Evolutionary conservation across 2,888 invertebrate species (phyloP).

Genomic region (Cremastobaeus sp.): DNA sequence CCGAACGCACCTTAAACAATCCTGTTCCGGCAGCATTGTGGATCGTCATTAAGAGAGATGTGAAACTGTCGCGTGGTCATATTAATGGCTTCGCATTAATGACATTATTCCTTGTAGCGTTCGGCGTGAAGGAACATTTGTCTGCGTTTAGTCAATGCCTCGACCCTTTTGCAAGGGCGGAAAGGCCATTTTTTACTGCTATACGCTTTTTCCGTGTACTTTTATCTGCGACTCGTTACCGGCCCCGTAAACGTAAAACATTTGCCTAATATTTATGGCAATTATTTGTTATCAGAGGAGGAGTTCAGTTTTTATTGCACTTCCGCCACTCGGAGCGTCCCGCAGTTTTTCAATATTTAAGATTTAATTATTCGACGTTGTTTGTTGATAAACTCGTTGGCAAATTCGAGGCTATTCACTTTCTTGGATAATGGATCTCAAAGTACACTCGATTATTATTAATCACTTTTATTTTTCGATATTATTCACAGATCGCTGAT

Average conservation of each 20-base stretch:
- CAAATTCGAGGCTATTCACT: too few relatives aligned
- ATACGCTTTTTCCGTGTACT: slow-evolving; percentile 34
- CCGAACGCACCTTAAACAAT: slow-evolving; percentile 61
- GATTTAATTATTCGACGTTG: too few relatives aligned
- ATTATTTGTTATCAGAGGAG: slow-evolving; percentile 31
- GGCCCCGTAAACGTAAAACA: slow-evolving; percentile 24
- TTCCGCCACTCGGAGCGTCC: too few relatives aligned
- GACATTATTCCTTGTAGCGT: slow-evolving; percentile 57
- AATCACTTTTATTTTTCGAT: too few relatives aligned
- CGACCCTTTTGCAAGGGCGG: slow-evolving; percentile 37
- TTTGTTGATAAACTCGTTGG: neutral
- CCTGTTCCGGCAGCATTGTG: slow-evolving; percentile 58
- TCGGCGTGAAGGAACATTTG: slow-evolving; percentile 48
- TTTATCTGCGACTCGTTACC: slow-evolving; percentile 41
- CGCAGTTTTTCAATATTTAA: too few relatives aligned
- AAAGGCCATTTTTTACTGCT: slow-evolving; percentile 49
- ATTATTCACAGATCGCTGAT: neutral
- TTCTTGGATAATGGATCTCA: too few relatives aligned
- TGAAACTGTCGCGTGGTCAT: slow-evolving; percentile 62
- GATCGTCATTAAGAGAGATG: slow-evolving; percentile 62
- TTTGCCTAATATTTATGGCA: slow-evolving; percentile 42
- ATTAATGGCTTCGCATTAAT: slow-evolving; percentile 65
- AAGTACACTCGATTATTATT: too few relatives aligned
- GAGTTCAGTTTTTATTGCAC: too few relatives aligned
- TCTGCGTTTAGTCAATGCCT: slow-evolving; percentile 51